Base-by-base conservation (phyloP, 1,140 invertebrate species). In the Popillia japonica region DNA sequence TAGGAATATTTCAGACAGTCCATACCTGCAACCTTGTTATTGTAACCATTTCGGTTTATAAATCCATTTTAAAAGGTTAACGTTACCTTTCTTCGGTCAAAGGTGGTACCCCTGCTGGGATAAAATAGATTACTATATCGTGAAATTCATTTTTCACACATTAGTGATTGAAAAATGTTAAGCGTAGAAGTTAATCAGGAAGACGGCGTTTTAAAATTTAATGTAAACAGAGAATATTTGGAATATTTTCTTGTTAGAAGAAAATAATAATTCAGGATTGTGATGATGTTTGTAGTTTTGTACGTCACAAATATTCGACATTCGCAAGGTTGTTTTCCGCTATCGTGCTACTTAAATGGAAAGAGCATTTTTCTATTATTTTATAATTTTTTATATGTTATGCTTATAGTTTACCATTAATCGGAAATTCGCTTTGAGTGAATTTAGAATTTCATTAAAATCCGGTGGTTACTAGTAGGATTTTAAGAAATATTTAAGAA, bases 241-340 rank as follows among this genome's bases (percentile, higher is more conserved):
- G 22, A 68, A 68, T 68, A 34, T 10, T 68, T 34, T 27, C 9
- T 17, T 23, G 11, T 27, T 6, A 11, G 61, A 55, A 14, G 10
- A 7, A 22, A 23, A 10, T 10, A 68, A 14, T 22, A 27, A 68
- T 68, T 68, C 8, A 68, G 17, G 61, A 68, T 34, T 23, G 11
- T 55, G 48, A 55, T 6, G 48, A n/a, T 55, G 14, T 17, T 34
- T 68, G 20, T 22, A 68, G 22, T 17, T 10, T 68, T 34, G 27
- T 11, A 68, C 61, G 22, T 14, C 61, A 68, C 48, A 68, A 68
- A 22, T 27, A 68, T 68, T 8, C 61, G 61, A 68, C 61, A 68
- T 68, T 68, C 20, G 27, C 61, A 68, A 68, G 61, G 61, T 55
- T 55, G 61, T 34, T 34, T 34, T 34, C 27, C 27, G 27, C 61